Percentiles rank a stretch among this genome's conserved stretches.
These are phyloP conservation scores for Drosophila kuntzei DNA, from an alignment of 2,888 invertebrate genomes.

Conservation along the genomic window DNA sequence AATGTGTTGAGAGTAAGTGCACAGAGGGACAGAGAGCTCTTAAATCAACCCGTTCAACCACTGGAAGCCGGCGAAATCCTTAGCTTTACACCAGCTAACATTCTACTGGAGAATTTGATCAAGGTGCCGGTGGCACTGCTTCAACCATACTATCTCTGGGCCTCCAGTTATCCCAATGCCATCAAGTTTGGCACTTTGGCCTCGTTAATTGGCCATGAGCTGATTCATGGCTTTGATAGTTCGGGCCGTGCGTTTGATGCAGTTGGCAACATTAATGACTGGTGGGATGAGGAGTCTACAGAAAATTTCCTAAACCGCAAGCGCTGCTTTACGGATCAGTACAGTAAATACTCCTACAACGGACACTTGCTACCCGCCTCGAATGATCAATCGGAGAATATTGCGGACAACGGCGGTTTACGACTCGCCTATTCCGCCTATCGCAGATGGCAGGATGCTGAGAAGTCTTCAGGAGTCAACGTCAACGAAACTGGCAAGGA, in stretches of 20 bases:
- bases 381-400: slow-evolving; percentile 78
- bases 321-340: slow-evolving; percentile 79
- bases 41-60: slow-evolving; percentile 67
- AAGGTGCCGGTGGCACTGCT: slow-evolving; percentile 79
- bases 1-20: slow-evolving; percentile 19
- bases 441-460: slow-evolving; percentile 67
- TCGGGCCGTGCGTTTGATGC: slow-evolving; percentile 78
- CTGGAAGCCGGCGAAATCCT: slow-evolving; percentile 56
- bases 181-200: slow-evolving; percentile 80
- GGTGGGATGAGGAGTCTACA: slow-evolving; percentile 80
- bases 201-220: slow-evolving; percentile 78
- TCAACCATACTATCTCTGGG: slow-evolving; percentile 79
- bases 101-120: slow-evolving; percentile 76
- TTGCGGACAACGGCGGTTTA: slow-evolving; percentile 84
- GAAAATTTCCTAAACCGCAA: slow-evolving; percentile 63
- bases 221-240: slow-evolving; percentile 83
- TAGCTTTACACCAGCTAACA: slow-evolving; percentile 77
- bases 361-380: slow-evolving; percentile 65
- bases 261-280: slow-evolving; percentile 69
- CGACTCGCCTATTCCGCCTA: slow-evolving; percentile 82
- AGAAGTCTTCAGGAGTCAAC: slow-evolving; percentile 19
- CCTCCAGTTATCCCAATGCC: slow-evolving; percentile 75
- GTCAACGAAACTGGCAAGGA: slow-evolving; percentile 56
- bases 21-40: slow-evolving; percentile 19
- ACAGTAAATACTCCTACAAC: slow-evolving; percentile 69